phyloP scores from a whole-genome alignment of 2,113 vertebrate genomes.

The Leucopternis melanops region DNA sequence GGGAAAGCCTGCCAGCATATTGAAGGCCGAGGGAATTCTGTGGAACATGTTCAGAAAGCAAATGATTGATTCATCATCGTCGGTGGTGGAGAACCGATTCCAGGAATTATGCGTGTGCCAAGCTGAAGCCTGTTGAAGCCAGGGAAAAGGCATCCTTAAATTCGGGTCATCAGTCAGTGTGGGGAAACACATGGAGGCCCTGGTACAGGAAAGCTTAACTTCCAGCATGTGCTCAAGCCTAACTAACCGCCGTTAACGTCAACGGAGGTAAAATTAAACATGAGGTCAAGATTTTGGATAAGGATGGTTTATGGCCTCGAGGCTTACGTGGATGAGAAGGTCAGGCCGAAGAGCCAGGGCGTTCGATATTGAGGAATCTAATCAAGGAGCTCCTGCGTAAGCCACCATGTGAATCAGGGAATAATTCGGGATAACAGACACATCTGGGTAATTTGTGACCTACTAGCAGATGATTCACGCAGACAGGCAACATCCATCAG shows the following conservation, averaged over 20 bases:
- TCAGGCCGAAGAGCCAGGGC: neutral
- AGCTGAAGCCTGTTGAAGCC: conserved; percentile 4
- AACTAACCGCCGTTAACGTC: conserved; percentile 21
- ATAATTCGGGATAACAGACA: conserved; percentile 29
- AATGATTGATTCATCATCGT: conserved; percentile 50
- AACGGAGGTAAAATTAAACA: conserved; percentile 23
- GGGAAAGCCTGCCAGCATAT: conserved; percentile 23
- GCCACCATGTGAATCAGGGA: conserved; percentile 32
- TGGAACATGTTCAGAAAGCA: conserved; percentile 37
- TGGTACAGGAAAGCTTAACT: conserved; percentile 7
- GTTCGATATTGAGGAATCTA: conserved; percentile 27
- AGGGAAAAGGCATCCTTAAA: conserved; percentile 44
- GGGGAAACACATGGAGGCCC: neutral
- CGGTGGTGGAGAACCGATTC: conserved; percentile 19
- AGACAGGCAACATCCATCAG: conserved; percentile 29
- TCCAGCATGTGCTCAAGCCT: neutral
- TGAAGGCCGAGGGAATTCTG: conserved; percentile 51
- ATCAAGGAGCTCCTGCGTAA: conserved; percentile 55
- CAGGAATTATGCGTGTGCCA: conserved; percentile 24
- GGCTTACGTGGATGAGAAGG: neutral
- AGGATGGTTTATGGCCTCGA: neutral
- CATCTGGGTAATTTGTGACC: conserved; percentile 55
- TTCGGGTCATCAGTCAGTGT: neutral
- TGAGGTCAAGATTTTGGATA: conserved; percentile 56
- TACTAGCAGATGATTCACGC: neutral